Percentiles rank a stretch among this genome's conserved stretches.
phyloP scores from a whole-genome alignment of 2,113 vertebrate species.

The Melanocharis versteri region DNA sequence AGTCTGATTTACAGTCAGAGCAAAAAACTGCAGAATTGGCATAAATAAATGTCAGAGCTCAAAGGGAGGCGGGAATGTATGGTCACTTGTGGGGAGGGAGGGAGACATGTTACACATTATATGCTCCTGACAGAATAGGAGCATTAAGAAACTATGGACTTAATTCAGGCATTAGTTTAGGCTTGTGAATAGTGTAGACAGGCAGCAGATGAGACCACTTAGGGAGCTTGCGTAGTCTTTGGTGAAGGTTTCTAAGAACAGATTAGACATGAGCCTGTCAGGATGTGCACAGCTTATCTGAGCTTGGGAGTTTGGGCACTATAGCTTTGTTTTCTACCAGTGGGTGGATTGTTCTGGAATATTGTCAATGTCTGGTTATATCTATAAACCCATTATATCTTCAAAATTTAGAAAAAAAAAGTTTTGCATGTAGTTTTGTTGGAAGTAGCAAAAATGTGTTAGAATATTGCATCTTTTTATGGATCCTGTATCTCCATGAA shows the following conservation, averaged over 20 bases:
- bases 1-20: background rate
- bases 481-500: background rate
- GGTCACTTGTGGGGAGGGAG: background rate
- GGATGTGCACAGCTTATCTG: background rate
- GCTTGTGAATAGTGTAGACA: background rate
- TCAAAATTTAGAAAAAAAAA: background rate
- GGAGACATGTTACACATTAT: rapidly evolving
- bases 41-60: background rate
- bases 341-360: background rate
- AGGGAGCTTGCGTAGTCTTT: background rate
- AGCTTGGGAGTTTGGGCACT: background rate
- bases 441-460: background rate
- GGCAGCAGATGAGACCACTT: background rate
- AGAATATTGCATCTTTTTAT: background rate
- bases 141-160: background rate
- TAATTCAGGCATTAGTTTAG: background rate
- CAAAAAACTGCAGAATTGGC: background rate
- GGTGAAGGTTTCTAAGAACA: background rate
- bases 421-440: background rate
- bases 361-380: background rate
- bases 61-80: background rate
- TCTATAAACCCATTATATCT: background rate
- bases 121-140: background rate
- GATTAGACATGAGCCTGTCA: background rate
- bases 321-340: background rate